A percentile compares a stretch with the other conserved stretches of the same genome.
phyloP scores from a whole-genome alignment of 2,888 invertebrate genomes.

The Drosophila nr. perissopoda region DNA sequence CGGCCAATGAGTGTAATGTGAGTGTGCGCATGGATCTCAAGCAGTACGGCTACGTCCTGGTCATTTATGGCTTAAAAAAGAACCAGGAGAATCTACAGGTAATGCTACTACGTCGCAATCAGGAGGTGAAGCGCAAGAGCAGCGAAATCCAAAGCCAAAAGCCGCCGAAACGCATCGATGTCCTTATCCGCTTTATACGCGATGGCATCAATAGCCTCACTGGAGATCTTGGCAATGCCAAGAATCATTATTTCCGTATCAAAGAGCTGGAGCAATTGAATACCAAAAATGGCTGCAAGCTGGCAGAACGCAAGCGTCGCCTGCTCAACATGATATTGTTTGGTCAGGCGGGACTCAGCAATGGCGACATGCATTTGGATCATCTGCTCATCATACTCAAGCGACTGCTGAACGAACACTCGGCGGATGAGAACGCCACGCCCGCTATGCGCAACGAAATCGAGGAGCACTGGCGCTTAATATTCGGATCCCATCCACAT shows the following conservation, averaged over 20 bases:
- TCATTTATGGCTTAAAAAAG: slow-evolving; percentile 85
- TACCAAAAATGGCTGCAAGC: slow-evolving; percentile 83
- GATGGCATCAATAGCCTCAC: slow-evolving; percentile 77
- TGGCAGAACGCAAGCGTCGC: slow-evolving; percentile 85
- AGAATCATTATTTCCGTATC: slow-evolving; percentile 85
- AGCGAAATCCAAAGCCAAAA: slow-evolving; percentile 70
- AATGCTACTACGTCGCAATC: slow-evolving; percentile 85
- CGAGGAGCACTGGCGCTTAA: slow-evolving; percentile 85
- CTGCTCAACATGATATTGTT: slow-evolving; percentile 87
- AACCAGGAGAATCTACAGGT: slow-evolving; percentile 86
- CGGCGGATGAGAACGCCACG: slow-evolving; percentile 82
- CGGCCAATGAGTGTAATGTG: slow-evolving; percentile 83
- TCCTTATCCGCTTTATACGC: slow-evolving; percentile 81
- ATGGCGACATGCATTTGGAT: slow-evolving; percentile 85
- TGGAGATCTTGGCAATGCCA: slow-evolving; percentile 86
- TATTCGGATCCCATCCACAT: slow-evolving; percentile 85
- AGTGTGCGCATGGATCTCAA: slow-evolving; percentile 82
- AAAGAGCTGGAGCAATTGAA: slow-evolving; percentile 85
- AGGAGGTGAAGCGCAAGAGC: slow-evolving; percentile 69
- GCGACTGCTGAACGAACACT: slow-evolving; percentile 66
- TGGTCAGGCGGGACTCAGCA: slow-evolving; percentile 87
- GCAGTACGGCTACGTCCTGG: slow-evolving; percentile 85
- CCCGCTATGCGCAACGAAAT: slow-evolving; percentile 85
- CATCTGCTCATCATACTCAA: slow-evolving; percentile 83
- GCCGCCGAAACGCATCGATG: slow-evolving; percentile 80